Evolutionary conservation across 2,797 vertebrate species (phyloP).

Genomic region (Scolopax bukidnonensis): DNA sequence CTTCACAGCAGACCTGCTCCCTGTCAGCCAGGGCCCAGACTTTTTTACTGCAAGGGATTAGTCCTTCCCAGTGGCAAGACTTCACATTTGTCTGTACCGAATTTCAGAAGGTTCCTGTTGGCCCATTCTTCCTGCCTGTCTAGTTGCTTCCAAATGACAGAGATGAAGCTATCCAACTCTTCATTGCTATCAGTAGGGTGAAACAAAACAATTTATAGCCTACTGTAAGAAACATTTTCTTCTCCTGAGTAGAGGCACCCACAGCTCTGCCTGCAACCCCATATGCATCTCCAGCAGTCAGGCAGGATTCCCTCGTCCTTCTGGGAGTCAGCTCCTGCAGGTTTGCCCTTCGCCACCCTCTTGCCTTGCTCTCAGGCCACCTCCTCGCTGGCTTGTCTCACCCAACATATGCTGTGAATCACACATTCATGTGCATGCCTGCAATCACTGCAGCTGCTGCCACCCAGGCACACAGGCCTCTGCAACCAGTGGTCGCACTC

Average conservation of each 20-base stretch:
- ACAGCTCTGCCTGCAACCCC: not conserved
- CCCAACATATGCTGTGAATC: fast-evolving
- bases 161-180: not conserved
- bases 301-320: not conserved
- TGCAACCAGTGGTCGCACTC: not conserved
- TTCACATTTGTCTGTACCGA: not conserved
- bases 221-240: not conserved
- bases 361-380: not conserved
- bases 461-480: not conserved
- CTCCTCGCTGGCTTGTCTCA: not conserved
- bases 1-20: not conserved
- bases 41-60: not conserved
- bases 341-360: not conserved
- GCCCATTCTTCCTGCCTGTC: not conserved
- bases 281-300: not conserved
- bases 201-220: not conserved
- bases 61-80: not conserved
- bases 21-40: not conserved
- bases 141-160: not conserved
- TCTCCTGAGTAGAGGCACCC: not conserved
- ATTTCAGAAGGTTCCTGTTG: not conserved
- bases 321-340: not conserved
- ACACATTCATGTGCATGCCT: not conserved
- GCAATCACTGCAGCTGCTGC: not conserved
- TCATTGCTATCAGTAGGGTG: not conserved